Evolutionary conservation across 2,797 vertebrate species (phyloP).

Genomic region (Sebastiscus tertius): DNA sequence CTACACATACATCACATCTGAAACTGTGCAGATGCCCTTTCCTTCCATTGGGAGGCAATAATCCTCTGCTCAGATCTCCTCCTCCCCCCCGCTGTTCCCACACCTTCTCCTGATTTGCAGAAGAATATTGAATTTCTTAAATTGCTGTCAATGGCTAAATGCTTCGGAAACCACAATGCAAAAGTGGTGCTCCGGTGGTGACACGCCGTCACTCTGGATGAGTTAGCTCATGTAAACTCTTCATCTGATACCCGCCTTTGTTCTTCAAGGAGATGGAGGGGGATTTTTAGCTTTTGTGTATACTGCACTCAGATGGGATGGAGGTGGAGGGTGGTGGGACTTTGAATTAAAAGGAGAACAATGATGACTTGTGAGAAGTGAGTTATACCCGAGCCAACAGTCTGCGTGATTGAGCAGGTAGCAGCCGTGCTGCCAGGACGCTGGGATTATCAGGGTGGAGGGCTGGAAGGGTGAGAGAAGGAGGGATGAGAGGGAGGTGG

Average conservation of each 20-base stretch:
- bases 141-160: slow-evolving; percentile 42
- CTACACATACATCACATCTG: background rate
- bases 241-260: slow-evolving; percentile 67
- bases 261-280: slow-evolving; percentile 52
- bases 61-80: background rate
- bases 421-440: slow-evolving; percentile 39
- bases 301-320: slow-evolving; percentile 31
- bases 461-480: slow-evolving; percentile 28
- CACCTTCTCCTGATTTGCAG: slow-evolving; percentile 12
- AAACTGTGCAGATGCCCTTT: background rate
- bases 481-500: slow-evolving; percentile 17
- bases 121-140: slow-evolving; percentile 43
- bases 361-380: slow-evolving; percentile 67
- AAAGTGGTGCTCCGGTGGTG: slow-evolving; percentile 42
- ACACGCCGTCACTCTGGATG: slow-evolving; percentile 48
- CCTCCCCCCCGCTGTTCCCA: background rate
- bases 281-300: slow-evolving; percentile 67
- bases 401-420: slow-evolving; percentile 45
- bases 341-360: slow-evolving; percentile 70
- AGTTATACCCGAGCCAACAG: slow-evolving; percentile 50
- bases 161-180: slow-evolving; percentile 33
- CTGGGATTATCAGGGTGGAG: slow-evolving; percentile 39
- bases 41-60: slow-evolving; percentile 39
- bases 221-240: slow-evolving; percentile 60
- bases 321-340: slow-evolving; percentile 14